Conservation (phyloP, 2,888 invertebrate species). For the Choristoneura rosaceana region DNA sequence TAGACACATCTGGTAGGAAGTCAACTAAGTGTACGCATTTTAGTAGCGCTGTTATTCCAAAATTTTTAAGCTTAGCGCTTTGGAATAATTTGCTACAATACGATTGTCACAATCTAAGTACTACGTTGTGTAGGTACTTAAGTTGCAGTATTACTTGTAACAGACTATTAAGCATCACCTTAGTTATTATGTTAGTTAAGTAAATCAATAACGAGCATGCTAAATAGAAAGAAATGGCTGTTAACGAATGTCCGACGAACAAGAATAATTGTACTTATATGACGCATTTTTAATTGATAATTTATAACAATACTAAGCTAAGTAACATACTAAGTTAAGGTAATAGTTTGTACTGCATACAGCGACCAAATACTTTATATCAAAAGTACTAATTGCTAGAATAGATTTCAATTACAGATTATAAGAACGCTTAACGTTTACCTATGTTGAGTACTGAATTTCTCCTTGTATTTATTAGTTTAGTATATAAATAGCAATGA, state of each 20-base stretch:
- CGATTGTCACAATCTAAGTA: too few relatives aligned
- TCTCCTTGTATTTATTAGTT: not conserved
- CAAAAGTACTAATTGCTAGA: constrained; percentile 31
- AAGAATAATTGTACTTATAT: not conserved
- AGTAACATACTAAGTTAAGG: not conserved
- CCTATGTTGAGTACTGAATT: not conserved
- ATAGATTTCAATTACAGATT: constrained; percentile 5
- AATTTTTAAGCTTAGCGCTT: too few relatives aligned
- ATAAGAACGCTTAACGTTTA: not conserved
- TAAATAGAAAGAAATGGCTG: not conserved
- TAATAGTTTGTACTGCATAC: constrained; percentile 59
- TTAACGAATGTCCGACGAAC: not conserved
- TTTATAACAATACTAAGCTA: not conserved
- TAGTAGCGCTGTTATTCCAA: too few relatives aligned
- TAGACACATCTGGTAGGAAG: too few relatives aligned
- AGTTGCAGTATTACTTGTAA: too few relatives aligned
- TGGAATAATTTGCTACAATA: too few relatives aligned
- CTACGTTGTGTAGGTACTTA: too few relatives aligned
- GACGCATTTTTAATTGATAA: constrained; percentile 3
- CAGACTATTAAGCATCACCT: not conserved
- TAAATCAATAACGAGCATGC: not conserved
- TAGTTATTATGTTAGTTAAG: not conserved
- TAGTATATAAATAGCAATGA: not conserved
- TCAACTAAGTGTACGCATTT: too few relatives aligned
- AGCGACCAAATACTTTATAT: constrained; percentile 73